phyloP scores from a whole-genome alignment of 2,113 vertebrate species.

The Rallus limicola region DNA sequence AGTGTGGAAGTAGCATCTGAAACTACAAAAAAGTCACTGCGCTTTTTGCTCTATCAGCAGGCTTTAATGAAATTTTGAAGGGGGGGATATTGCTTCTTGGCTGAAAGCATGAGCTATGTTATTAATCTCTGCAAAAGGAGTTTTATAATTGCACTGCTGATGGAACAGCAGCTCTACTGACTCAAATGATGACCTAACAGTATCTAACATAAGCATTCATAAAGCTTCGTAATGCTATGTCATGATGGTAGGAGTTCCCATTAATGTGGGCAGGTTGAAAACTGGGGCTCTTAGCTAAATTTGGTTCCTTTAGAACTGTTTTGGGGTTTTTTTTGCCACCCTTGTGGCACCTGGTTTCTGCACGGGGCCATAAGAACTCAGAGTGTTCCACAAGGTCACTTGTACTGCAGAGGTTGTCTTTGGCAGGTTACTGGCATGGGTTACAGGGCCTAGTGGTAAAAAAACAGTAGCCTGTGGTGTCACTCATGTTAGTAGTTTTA shows the following conservation, averaged over 20 bases:
- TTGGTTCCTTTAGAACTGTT: background rate
- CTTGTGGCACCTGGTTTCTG: background rate
- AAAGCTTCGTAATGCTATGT: background rate
- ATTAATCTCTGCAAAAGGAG: constrained; percentile 39
- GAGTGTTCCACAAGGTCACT: fast-evolving
- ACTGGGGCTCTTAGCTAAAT: background rate
- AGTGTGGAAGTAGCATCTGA: background rate
- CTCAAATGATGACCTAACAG: background rate
- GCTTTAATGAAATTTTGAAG: constrained; percentile 54
- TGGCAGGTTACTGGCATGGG: background rate
- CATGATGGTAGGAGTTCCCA: background rate
- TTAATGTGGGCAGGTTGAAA: background rate
- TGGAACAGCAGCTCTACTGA: background rate
- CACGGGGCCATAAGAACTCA: fast-evolving
- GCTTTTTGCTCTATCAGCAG: constrained; percentile 53
- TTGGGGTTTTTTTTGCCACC: fast-evolving
- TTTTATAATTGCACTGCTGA: constrained; percentile 10
- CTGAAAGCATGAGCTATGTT: constrained; percentile 18
- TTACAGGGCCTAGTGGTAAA: background rate
- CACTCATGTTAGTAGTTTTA: background rate
- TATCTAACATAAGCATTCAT: background rate
- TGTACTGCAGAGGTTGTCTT: background rate
- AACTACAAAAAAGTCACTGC: background rate
- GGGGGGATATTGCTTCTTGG: constrained; percentile 4
- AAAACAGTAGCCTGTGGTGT: background rate